Conservation (phyloP, 2,113 vertebrate genomes). For the Heptranchias perlo region DNA sequence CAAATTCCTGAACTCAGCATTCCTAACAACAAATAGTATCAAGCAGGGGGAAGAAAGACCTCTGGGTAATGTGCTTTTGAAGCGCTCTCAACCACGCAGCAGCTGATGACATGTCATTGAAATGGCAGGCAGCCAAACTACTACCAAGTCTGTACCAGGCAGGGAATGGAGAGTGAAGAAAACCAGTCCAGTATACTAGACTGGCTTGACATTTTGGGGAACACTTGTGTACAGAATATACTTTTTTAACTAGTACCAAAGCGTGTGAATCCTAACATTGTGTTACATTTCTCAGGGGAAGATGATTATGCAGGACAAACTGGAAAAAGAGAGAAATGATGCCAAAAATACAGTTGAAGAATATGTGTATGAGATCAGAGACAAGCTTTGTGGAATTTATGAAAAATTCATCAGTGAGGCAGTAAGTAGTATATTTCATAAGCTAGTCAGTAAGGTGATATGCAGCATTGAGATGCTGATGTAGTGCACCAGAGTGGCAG, state of each 20-base stretch:
- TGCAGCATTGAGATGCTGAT: not conserved
- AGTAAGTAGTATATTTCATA: constrained; percentile 54
- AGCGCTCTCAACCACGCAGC: no score
- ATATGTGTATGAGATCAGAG: constrained; percentile 87
- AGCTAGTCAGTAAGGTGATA: not conserved
- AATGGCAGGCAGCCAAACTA: not conserved
- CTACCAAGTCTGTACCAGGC: not conserved
- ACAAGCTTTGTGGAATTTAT: constrained; percentile 77
- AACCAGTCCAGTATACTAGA: not conserved
- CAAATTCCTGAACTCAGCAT: no score
- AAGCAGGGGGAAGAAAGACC: no score
- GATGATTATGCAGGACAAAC: constrained; percentile 91
- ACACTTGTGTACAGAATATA: not conserved
- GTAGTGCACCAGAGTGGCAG: not conserved
- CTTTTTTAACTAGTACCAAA: not conserved
- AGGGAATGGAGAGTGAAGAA: not conserved
- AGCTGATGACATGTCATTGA: not conserved
- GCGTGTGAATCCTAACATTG: not conserved
- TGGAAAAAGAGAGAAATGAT: constrained; percentile 89
- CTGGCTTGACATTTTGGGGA: not conserved
- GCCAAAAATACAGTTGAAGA: constrained; percentile 93
- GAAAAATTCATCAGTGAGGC: constrained; percentile 80
- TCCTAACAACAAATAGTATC: no score
- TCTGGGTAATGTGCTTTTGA: no score
- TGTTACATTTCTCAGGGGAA: constrained; percentile 61